Conservation (phyloP, 2,888 invertebrate genomes). For the Oasisia sp. region DNA sequence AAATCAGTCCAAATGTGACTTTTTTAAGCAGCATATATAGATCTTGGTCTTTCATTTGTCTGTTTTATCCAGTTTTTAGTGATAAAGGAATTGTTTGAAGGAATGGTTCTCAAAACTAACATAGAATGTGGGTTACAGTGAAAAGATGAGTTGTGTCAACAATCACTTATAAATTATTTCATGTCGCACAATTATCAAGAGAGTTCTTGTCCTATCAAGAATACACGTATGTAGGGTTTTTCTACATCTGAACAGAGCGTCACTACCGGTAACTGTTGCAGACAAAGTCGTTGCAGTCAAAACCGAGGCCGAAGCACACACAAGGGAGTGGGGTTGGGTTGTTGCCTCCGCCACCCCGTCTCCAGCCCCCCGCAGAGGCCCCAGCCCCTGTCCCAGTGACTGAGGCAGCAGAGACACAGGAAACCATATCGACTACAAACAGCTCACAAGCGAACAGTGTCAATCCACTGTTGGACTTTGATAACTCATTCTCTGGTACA, state of each 20-base stretch:
- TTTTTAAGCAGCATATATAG: no score
- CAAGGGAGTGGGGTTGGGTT: conserved; percentile 69
- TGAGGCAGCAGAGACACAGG: background rate
- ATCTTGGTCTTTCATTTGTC: no score
- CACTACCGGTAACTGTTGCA: background rate
- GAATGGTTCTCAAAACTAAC: no score
- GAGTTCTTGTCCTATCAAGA: background rate
- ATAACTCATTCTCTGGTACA: conserved; percentile 36
- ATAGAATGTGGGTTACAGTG: no score
- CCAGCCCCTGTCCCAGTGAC: conserved; percentile 22
- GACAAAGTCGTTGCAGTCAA: conserved; percentile 56
- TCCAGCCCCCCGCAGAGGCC: conserved; percentile 57
- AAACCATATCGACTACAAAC: background rate
- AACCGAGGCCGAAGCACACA: conserved; percentile 73
- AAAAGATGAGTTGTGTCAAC: no score
- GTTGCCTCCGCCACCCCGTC: conserved; percentile 82
- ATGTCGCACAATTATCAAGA: no score
- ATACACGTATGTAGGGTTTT: background rate
- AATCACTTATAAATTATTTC: no score
- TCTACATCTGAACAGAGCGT: conserved; percentile 22
- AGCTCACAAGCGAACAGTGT: conserved; percentile 20
- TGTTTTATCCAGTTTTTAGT: no score
- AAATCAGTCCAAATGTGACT: no score
- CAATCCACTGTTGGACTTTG: conserved; percentile 32
- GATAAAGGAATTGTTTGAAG: no score